A percentile compares a stretch with the other conserved stretches of the same genome.
phyloP scores from a whole-genome alignment of 2,888 invertebrate species.

The Tipula lateralis region DNA sequence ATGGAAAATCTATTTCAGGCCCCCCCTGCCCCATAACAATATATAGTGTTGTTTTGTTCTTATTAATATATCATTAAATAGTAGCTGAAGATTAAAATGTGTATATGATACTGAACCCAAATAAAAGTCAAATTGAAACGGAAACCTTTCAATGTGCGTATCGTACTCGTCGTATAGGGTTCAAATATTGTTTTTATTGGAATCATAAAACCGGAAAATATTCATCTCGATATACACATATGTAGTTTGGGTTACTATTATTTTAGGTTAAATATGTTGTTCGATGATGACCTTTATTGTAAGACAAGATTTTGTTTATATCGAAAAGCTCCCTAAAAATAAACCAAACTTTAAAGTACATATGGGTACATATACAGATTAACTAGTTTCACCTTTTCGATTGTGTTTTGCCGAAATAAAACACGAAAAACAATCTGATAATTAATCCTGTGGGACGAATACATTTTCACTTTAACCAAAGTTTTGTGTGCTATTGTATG shows the following conservation, averaged over 20 bases:
- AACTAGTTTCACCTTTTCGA: not conserved
- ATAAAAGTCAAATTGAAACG: not conserved
- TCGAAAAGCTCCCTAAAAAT: not conserved
- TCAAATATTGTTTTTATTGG: not conserved
- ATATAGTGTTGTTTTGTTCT: not conserved
- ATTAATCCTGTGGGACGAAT: not conserved
- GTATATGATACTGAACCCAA: not conserved
- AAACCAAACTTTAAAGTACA: not conserved
- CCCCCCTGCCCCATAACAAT: not conserved
- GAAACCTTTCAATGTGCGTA: not conserved
- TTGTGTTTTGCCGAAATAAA: not conserved
- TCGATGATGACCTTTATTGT: not conserved
- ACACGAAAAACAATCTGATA: conserved; percentile 11
- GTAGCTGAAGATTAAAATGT: not conserved
- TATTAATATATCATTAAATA: conserved; percentile 24
- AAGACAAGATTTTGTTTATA: not conserved
- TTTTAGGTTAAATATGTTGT: not conserved
- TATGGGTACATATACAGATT: not conserved
- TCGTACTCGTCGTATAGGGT: not conserved
- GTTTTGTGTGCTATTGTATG: not conserved
- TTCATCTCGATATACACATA: not conserved
- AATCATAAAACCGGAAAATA: not conserved
- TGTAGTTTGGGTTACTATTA: not conserved
- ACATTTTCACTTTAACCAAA: conserved; percentile 11
- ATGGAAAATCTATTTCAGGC: not conserved